phyloP scores from a whole-genome alignment of 2,888 invertebrate species.

The Halictus quadricinctus region DNA sequence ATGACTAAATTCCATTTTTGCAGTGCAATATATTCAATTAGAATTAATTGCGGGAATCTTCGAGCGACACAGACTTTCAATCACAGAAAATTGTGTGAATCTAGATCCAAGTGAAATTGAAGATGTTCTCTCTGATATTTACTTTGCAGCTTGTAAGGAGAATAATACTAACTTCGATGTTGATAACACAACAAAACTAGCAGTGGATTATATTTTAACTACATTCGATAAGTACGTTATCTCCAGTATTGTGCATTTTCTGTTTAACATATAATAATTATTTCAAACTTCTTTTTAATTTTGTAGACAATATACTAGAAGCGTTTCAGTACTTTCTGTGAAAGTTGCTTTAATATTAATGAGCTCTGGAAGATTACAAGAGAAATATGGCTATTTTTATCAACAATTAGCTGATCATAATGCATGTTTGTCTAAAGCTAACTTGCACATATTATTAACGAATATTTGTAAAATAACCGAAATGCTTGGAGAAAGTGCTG shows the following conservation, averaged over 20 bases:
- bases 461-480: constrained; percentile 86
- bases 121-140: constrained; percentile 89
- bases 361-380: constrained; percentile 86
- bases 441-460: constrained; percentile 85
- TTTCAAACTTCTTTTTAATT: constrained; percentile 41
- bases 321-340: constrained; percentile 87
- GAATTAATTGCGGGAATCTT: constrained; percentile 88
- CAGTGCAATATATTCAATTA: constrained; percentile 83
- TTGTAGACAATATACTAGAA: constrained; percentile 85
- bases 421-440: constrained; percentile 87
- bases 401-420: constrained; percentile 90
- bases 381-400: constrained; percentile 87
- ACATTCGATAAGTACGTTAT: constrained; percentile 86
- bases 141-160: constrained; percentile 88
- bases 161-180: constrained; percentile 85
- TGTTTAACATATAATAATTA: constrained; percentile 17
- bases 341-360: constrained; percentile 88
- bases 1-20: constrained; percentile 68
- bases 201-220: constrained; percentile 87
- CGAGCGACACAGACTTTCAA: constrained; percentile 87
- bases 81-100: constrained; percentile 87
- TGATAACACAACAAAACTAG: constrained; percentile 86
- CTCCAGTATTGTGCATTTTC: constrained; percentile 13
- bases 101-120: constrained; percentile 88
- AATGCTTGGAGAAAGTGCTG: constrained; percentile 86